Evolutionary conservation across 2,797 vertebrate genomes (phyloP), one percentile per base, ranked within the genome.

Genomic region (Danio tinwini): DNA sequence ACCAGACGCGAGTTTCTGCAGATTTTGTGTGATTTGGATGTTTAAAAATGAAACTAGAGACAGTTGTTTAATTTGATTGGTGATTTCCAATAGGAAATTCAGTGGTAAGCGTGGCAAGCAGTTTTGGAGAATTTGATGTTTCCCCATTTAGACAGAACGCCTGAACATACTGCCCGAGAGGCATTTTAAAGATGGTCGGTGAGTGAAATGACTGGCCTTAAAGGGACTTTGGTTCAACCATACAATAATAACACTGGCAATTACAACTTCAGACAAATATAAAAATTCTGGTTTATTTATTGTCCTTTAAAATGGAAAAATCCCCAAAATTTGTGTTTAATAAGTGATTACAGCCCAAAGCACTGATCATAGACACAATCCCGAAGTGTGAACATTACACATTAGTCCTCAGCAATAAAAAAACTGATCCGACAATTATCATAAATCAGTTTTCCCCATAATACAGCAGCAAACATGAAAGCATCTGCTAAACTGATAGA

Each of bases 201-300:
- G 29, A 29, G 29, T 29, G 29, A 29, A 29, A 29, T 29, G 29
- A 29, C 29, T 29, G n/a, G n/a, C n/a, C n/a, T n/a, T 29, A 29
- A 29, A 29, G 29, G 29, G 3, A 29, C 29, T 29, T 29, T 29
- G 29, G 29, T 29, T 29, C 29, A 29, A 47, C 7, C 45, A 47
- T 2, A 47, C 45, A 47, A 47, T 29, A 29, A 29, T 29, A 3
- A 29, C 29, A 29, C 29, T 29, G 5, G 7, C 7, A 71, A 42
- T 6, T 13, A 73, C 9, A 5, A 59, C 40, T 45, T 67, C 61
- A 37, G 19, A 49, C 39, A 71, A 49, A 49, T 49, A 64, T 72
- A 64, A 37, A 50, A 59, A 53, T 13, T 61, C 6, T 40, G 11
- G 8, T 78, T 83, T 82, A 86, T 80, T 83, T 42, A 74, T 73